These are phyloP conservation scores for Ladona fulva DNA, from an alignment of 1,140 invertebrate species.

Conservation along the genomic window DNA sequence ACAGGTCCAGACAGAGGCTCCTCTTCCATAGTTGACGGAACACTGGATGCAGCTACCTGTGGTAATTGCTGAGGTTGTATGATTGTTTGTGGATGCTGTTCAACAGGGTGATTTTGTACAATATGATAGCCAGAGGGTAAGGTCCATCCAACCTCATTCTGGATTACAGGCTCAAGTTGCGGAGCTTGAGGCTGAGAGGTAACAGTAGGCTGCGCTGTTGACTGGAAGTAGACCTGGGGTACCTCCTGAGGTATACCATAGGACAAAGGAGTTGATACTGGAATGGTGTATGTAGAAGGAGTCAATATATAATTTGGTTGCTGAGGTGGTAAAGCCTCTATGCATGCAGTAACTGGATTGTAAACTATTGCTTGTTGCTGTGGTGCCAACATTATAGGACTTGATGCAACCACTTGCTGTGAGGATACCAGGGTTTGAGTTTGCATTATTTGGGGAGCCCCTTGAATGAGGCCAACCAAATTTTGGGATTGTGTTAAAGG, in stretches of 20 bases:
- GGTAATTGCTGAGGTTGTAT: neutral
- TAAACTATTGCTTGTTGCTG: conserved; percentile 12
- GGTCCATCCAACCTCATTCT: neutral
- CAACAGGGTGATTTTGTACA: neutral
- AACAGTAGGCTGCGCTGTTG: neutral
- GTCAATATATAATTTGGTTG: neutral
- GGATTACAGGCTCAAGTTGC: neutral
- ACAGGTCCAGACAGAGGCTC: neutral
- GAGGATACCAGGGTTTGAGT: neutral
- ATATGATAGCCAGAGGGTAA: neutral
- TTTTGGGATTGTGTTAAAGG: neutral
- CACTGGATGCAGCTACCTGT: neutral
- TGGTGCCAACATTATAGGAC: conserved; percentile 17
- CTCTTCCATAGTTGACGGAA: neutral
- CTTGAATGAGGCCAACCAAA: neutral
- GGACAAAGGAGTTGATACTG: neutral
- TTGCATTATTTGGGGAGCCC: neutral
- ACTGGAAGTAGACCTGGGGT: neutral
- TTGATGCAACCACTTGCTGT: neutral
- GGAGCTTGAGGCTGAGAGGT: neutral
- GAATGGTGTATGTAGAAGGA: neutral
- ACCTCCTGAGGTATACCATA: neutral
- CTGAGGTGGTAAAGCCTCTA: neutral
- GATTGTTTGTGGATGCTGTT: neutral
- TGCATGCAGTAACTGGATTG: neutral